Evolutionary conservation across 2,888 invertebrate genomes (phyloP), one percentile per base, ranked within the genome.

Genomic region (Buathra laborator): DNA sequence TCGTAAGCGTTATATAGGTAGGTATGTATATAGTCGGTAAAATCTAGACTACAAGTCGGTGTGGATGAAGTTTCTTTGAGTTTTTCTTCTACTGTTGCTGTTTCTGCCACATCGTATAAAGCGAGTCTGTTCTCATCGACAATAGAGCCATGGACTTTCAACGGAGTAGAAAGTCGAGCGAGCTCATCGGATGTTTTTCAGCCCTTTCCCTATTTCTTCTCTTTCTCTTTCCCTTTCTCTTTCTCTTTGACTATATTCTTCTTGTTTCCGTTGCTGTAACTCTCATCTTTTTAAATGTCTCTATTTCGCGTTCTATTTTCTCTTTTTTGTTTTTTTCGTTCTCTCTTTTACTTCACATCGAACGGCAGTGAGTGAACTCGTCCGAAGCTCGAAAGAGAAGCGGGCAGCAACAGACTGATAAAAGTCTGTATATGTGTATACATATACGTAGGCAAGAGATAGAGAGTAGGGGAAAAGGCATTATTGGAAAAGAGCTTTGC

Each of bases 401-500:
- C 37, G 37, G 16, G 1, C 29, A 29, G 43, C 29, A 29, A 24
- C 46, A 32, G n/a, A 59, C 19, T 59, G 29, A 14, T 24, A 10
- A 12, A 59, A 19, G 19, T 9, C 37, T 12, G n/a, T 48, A 12
- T 48, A n/a, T 4, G 2, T 14, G 0, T n/a, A 48, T 14, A 48
- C 48, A 48, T 48, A 48, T 64, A 32, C 37, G 29, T 32, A 5
- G n/a, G 19, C 62, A 12, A 37, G 32, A 32, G 48, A 48, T 48
- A n/a, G 24, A 75, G 51, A 76, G 66, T 37, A 66, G 64, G 9
- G 24, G 77, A 78, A 80, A 81, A 87, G 83, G 88, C 87, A 89
- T 90, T 90, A 91, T 89, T 89, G 91, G 88, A 90, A 89, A 90
- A 90, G 88, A 88, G 89, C 89, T 89, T 87, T 88, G 88, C 86